phyloP scores from a whole-genome alignment of 2,797 vertebrate genomes.

The Gastrophryne carolinensis region DNA sequence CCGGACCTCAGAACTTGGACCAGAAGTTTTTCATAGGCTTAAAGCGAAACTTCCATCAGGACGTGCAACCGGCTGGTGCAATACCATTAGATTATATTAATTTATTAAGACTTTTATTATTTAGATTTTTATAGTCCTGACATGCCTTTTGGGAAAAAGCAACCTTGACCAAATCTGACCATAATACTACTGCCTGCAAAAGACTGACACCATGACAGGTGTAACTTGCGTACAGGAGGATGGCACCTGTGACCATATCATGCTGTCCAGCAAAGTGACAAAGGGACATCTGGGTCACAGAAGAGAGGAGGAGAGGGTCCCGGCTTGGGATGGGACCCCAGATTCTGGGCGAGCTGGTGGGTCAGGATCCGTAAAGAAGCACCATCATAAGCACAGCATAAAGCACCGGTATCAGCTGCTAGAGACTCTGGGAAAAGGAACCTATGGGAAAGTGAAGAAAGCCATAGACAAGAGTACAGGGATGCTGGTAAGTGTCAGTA shows the following conservation, averaged over 20 bases:
- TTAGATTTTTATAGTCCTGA: neutral
- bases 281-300: constrained; percentile 63
- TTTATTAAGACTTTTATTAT: neutral
- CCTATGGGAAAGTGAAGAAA: constrained; percentile 79
- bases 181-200: neutral
- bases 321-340: neutral
- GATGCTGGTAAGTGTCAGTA: constrained; percentile 65
- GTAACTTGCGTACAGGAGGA: constrained; percentile 52
- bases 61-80: too few species aligned
- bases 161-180: neutral
- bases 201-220: constrained; percentile 31
- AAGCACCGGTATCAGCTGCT: constrained; percentile 76
- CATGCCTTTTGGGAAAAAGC: neutral
- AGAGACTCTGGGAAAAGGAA: constrained; percentile 77
- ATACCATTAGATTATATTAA: neutral
- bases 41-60: neutral
- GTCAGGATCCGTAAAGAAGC: constrained; percentile 69
- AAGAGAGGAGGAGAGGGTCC: constrained; percentile 53
- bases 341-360: neutral
- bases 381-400: constrained; percentile 78
- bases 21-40: neutral
- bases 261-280: constrained; percentile 1
- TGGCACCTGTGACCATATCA: constrained; percentile 29
- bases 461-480: constrained; percentile 69
- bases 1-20: neutral